Base-by-base conservation (phyloP, 1,140 invertebrate genomes). In the Ladona fulva region DNA sequence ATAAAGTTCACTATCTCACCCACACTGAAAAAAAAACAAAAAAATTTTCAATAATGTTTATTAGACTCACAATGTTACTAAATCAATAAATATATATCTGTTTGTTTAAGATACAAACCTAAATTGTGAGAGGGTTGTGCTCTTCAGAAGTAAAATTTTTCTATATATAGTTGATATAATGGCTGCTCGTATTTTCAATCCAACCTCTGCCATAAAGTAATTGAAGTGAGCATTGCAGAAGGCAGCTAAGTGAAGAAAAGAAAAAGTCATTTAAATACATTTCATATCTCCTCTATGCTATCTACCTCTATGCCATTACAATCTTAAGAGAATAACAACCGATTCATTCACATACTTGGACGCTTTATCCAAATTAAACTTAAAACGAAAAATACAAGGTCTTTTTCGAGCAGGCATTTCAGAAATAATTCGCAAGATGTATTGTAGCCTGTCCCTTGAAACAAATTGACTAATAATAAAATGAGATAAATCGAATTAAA, bases 1-100 rank as follows among this genome's bases (percentile, higher is more conserved):
- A 99, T 97, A 81, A 97, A 95, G 86, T 99, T 99, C 0, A 98
- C 90, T 29, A 99, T 93, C 87, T 98, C 93, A 0, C 96, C 95
- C 80, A 91, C 88, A 77, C 89, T 91, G 84, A 92, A 95, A 81
- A 77, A 79, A 75, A 37, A 24, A 78, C 16, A 59, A 42, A 73
- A 77, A 66, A 76, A n/a, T 78, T 74, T 66, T 66, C 52, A 66
- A 66, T 19, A 37, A 25, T 25, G 79, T 14, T 25, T 59, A 66
- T 79, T 52, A 78, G 7, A 79, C 10, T 29, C 59, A 24, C n/a
- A n/a, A n/a, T n/a, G 1, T 37, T 78, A 42, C 52, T 59, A 79
- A 16, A 52, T 66, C 73, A 76, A 8, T 88, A 14, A 79, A 76
- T 78, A 78, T 66, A 73, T 74, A 77, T 12, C 66, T 42, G 59